A percentile compares a stretch with the other conserved stretches of the same genome.
These are phyloP conservation scores for Lindbergichthys nudifrons DNA, from an alignment of 2,797 vertebrate species.

Conservation along the genomic window DNA sequence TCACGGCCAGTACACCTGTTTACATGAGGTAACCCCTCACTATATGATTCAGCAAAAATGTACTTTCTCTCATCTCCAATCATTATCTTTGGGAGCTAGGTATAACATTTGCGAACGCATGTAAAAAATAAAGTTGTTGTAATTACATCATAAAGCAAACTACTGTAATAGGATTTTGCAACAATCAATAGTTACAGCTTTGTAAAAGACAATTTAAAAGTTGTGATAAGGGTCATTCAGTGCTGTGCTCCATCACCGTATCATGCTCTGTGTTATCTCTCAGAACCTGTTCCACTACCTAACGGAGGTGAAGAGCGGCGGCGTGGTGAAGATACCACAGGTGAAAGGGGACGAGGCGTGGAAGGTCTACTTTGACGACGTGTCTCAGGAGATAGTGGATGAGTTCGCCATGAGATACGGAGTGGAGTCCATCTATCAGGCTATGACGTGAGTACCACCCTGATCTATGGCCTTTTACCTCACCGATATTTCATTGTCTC, in stretches of 20 bases:
- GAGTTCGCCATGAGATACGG: conserved; percentile 98
- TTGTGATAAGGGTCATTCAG: conserved; percentile 19
- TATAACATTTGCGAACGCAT: conserved; percentile 7
- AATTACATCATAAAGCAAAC: conserved; percentile 7
- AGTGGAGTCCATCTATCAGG: conserved; percentile 98
- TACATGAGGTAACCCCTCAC: conserved; percentile 90
- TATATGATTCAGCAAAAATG: neutral
- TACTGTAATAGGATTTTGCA: neutral
- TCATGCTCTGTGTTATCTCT: conserved; percentile 51
- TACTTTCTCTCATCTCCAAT: neutral
- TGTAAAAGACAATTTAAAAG: neutral
- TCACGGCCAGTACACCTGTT: conserved; percentile 96
- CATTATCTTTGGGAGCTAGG: neutral
- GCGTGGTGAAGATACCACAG: conserved; percentile 93
- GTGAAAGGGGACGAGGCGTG: conserved; percentile 97
- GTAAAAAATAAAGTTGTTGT: neutral
- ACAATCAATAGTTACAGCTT: neutral
- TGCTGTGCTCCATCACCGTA: conserved; percentile 30
- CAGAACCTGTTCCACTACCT: conserved; percentile 96
- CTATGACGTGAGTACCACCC: conserved; percentile 95
- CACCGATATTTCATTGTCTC: conserved; percentile 74
- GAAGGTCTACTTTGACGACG: conserved; percentile 98
- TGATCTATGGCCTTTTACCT: conserved; percentile 77
- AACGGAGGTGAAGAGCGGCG: conserved; percentile 92
- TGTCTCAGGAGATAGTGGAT: conserved; percentile 97